phyloP scores from a whole-genome alignment of 2,888 invertebrate species.

The Esperia sulphurella region DNA sequence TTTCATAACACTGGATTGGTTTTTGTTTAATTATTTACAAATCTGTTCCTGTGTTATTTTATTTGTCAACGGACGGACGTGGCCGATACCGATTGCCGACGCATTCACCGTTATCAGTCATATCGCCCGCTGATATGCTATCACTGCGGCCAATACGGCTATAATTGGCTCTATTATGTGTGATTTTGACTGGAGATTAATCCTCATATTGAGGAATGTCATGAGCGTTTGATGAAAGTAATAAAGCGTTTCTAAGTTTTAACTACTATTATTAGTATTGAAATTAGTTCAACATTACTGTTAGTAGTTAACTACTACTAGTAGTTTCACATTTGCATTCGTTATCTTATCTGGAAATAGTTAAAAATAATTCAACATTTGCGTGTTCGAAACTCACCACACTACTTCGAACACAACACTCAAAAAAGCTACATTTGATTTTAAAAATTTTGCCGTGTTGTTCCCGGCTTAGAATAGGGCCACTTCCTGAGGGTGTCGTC shows the following conservation, averaged over 20 bases:
- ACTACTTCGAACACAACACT: too few relatives aligned
- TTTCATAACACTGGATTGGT: slow-evolving; percentile 42
- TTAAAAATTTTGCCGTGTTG: too few relatives aligned
- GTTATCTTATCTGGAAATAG: slow-evolving; percentile 12
- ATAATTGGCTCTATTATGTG: slow-evolving; percentile 17
- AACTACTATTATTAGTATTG: too few relatives aligned
- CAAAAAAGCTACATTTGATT: too few relatives aligned
- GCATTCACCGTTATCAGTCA: slow-evolving; percentile 16
- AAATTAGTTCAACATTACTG: too few relatives aligned
- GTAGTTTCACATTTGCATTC: slow-evolving; percentile 6
- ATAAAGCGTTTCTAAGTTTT: slow-evolving; percentile 1
- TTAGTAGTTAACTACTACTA: too few relatives aligned
- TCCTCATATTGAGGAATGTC: slow-evolving; percentile 2
- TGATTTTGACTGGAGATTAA: slow-evolving; percentile 13
- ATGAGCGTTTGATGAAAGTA: background rate
- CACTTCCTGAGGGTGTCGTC: too few relatives aligned
- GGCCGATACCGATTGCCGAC: slow-evolving; percentile 5
- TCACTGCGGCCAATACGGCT: slow-evolving; percentile 17
- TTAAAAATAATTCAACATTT: slow-evolving; percentile 1
- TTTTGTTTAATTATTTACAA: slow-evolving; percentile 50
- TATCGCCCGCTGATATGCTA: slow-evolving; percentile 20
- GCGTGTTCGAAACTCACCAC: background rate
- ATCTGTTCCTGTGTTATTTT: slow-evolving; percentile 25
- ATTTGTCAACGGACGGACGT: slow-evolving; percentile 15
- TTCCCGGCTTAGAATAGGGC: too few relatives aligned